A percentile compares a stretch with the other conserved stretches of the same genome.
phyloP scores from a whole-genome alignment of 1,140 invertebrate species.

The Laupala kohalensis region DNA sequence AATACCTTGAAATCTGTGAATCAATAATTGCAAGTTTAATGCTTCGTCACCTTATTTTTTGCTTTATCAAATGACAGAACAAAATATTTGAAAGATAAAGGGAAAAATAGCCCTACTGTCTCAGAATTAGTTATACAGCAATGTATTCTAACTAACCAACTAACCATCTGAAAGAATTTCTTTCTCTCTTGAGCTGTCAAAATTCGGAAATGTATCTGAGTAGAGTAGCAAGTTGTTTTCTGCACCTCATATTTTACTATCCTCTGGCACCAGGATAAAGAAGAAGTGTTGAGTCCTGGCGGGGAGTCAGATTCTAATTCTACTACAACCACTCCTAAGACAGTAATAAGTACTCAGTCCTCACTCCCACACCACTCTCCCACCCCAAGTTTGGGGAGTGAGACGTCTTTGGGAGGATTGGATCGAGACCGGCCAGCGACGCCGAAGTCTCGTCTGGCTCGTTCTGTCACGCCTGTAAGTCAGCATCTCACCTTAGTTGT shows the following conservation, averaged over 20 bases:
- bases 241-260: neutral
- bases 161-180: no score
- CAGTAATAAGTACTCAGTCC: constrained; percentile 41
- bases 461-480: constrained; percentile 30
- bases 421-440: constrained; percentile 36
- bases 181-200: no score
- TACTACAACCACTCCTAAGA: constrained; percentile 50
- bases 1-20: no score
- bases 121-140: no score
- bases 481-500: neutral
- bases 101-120: no score
- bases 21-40: no score
- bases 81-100: no score
- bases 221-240: neutral
- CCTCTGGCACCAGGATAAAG: constrained; percentile 35
- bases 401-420: constrained; percentile 16
- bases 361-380: constrained; percentile 16
- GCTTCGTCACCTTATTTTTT: no score
- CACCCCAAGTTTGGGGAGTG: constrained; percentile 21
- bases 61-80: no score
- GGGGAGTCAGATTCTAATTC: constrained; percentile 60
- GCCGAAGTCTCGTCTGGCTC: constrained; percentile 29
- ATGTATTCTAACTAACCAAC: no score
- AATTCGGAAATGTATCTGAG: no score
- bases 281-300: constrained; percentile 49